Evolutionary conservation across 2,888 invertebrate species (phyloP), one percentile per base, ranked within the genome.

Genomic region (Alloplasta piceator): DNA sequence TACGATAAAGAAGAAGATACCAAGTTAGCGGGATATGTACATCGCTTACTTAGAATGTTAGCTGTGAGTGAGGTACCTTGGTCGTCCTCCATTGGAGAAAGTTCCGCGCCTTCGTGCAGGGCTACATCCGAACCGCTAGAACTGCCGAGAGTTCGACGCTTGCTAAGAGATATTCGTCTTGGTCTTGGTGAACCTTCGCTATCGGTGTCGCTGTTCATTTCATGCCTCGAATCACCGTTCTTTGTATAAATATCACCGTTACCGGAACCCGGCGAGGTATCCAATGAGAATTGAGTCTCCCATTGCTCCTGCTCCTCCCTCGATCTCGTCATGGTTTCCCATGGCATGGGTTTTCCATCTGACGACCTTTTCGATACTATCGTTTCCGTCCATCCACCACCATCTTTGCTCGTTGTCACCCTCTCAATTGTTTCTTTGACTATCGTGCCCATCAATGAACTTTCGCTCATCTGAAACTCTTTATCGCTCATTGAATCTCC

Each of bases 41-140:
- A 91, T 92, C 88, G 91, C 91, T 92, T 92, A 91, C 91, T 91
- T 91, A 92, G 91, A 91, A 91, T 85, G 87, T 90, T 91, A 92
- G 91, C 90, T 91, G 91, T 91, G 89, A 91, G 88, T 90, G 91
- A 89, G 92, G 91, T 94, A 94, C 94, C 94, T 94, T 94, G 94
- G 92, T 94, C 94, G 89, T 94, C 94, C 87, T 94, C 94, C 89
- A 92, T 89, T 82, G 92, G 92, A 89, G 94, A 94, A 82, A 94
- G 92, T 87, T 95, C 94, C 60, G 94, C 94, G 75, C 95, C 95
- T 91, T 95, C 95, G 89, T 95, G 95, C 80, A 95, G 92, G 79
- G 95, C 95, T 78, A 95, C 93, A 89, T 95, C 95, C 46, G 94
- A 94, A 72, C 94, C 95, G 88, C 95, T 95, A 80, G 94, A 95